Evolutionary conservation across 1,140 invertebrate genomes (phyloP), one percentile per base, ranked within the genome.

Genomic region (Hermetia illucens): DNA sequence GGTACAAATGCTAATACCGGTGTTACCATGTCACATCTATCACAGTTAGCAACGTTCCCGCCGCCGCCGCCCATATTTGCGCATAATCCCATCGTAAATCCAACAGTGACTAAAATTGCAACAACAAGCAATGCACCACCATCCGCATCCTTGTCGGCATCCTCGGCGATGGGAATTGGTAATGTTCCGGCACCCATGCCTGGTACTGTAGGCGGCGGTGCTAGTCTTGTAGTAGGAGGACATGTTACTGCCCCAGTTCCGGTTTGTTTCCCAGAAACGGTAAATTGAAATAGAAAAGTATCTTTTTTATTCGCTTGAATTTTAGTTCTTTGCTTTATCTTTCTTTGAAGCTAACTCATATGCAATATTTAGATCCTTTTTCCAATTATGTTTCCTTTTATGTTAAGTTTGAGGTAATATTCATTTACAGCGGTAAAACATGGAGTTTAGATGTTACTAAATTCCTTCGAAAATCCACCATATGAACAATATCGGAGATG

Each of bases 11-110:
- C 22, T 15, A 56, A 55, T 43, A 59, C 56, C 42, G 56, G 56
- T 48, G 56, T 59, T 50, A 59, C 56, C 36, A 59, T 59, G 56
- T 59, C 56, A 44, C 56, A 59, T 56, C 56, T 56, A 53, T 59
- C 56, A 51, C 56, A 59, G 48, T 47, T 59, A 52, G 53, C 55
- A 44, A 60, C 56, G 44, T 57, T 57, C 33, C 47, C 50, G 12
- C 52, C 56, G 41, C 52, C 56, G 44, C 56, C 56, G 37, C 56
- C 56, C 33, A 51, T 59, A 35, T 59, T 57, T 34, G 51, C 57
- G 3, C 20, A 38, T 25, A 27, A 25, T 12, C 36, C 36, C 19
- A 19, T 25, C 20, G 30, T 20, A 21, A 36, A 36, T 36, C 24
- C 24, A 36, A 36, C 27, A 21, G 16, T 30, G 16, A 51, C 55